Conservation (phyloP, 2,113 vertebrate species). For the Natator depressus region DNA sequence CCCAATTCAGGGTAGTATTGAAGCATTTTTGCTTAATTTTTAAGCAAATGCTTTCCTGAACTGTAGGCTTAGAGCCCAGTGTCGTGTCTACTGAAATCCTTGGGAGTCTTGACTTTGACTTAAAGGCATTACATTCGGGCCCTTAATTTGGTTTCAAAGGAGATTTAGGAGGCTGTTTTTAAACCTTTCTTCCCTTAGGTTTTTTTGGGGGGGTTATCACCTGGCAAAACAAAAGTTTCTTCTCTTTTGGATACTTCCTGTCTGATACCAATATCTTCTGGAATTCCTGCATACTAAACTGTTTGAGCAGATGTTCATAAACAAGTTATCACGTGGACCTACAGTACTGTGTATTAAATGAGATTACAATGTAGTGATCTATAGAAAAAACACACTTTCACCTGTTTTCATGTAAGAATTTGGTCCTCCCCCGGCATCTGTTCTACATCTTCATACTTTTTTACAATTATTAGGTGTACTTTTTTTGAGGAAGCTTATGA, state of each 20-base stretch:
- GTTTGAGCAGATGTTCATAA: accelerated
- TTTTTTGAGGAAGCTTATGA: background rate
- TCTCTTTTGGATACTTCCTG: background rate
- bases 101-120: background rate
- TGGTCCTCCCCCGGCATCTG: background rate
- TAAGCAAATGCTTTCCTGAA: background rate
- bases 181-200: background rate
- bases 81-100: background rate
- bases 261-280: background rate
- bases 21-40: background rate
- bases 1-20: accelerated
- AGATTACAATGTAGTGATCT: background rate
- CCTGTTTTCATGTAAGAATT: background rate
- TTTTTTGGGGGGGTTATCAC: background rate
- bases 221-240: background rate
- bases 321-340: background rate
- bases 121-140: background rate
- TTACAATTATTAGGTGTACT: background rate
- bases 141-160: background rate
- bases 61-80: background rate
- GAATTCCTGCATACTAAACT: background rate
- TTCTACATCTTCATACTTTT: background rate
- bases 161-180: background rate
- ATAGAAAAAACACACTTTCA: background rate
- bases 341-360: background rate